Conservation (phyloP, 2,888 invertebrate species). For the Heteromurus nitidus region DNA sequence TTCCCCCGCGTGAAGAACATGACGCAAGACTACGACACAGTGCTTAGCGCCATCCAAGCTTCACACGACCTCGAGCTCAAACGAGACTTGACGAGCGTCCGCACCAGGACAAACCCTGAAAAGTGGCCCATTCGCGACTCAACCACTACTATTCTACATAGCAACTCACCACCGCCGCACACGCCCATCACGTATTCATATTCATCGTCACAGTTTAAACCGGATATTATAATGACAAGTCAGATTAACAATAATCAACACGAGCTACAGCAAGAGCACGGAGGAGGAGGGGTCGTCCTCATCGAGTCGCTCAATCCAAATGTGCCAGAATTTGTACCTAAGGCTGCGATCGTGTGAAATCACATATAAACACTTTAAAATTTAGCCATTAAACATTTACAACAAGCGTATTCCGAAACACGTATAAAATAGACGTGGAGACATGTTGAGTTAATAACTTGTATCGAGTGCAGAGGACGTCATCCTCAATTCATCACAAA, state of each 20-base stretch:
- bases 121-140: conserved; percentile 91
- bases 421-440: too few relatives aligned
- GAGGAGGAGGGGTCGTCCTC: background rate
- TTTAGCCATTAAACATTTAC: too few relatives aligned
- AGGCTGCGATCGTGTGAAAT: too few relatives aligned
- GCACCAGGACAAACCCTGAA: conserved; percentile 87
- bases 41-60: conserved; percentile 67
- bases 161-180: background rate
- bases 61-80: conserved; percentile 69
- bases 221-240: background rate
- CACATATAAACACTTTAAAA: too few relatives aligned
- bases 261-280: background rate
- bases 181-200: background rate
- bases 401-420: too few relatives aligned
- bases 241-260: conserved; percentile 19
- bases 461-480: too few relatives aligned
- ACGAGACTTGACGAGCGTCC: conserved; percentile 74
- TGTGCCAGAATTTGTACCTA: conserved; percentile 67
- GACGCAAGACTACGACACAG: conserved; percentile 69
- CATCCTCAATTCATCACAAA: too few relatives aligned
- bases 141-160: conserved; percentile 78
- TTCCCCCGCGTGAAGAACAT: conserved; percentile 87
- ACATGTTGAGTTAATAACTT: too few relatives aligned
- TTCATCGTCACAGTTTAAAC: background rate
- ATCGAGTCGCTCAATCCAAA: conserved; percentile 66